phyloP scores from a whole-genome alignment of 2,113 vertebrate species.

The Amphiprion ocellaris region DNA sequence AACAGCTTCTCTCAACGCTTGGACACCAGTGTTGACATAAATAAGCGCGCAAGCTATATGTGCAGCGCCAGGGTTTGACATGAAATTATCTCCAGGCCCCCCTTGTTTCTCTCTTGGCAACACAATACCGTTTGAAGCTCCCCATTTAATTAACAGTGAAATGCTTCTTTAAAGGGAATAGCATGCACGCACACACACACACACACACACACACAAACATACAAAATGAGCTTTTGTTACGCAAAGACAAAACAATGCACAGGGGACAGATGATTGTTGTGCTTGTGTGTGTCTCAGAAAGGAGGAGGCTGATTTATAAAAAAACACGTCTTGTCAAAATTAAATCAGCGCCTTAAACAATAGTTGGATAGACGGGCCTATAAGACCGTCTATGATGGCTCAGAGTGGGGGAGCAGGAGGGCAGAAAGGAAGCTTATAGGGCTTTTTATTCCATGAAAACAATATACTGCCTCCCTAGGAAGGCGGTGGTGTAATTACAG shows the following conservation, averaged over 20 bases:
- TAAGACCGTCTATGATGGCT: constrained; percentile 43
- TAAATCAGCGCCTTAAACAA: constrained; percentile 63
- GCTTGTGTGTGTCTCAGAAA: constrained; percentile 53
- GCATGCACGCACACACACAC: constrained; percentile 9
- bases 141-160: constrained; percentile 77
- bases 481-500: constrained; percentile 50
- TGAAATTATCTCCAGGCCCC: constrained; percentile 46
- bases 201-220: neutral
- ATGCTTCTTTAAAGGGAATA: constrained; percentile 59
- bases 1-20: constrained; percentile 9
- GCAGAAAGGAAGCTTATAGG: constrained; percentile 15
- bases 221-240: constrained; percentile 65
- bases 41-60: neutral
- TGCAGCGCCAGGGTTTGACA: constrained; percentile 28
- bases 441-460: constrained; percentile 43
- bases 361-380: constrained; percentile 60
- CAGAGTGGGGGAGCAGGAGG: neutral
- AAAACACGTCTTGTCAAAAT: constrained; percentile 57
- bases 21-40: constrained; percentile 19
- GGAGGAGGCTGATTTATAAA: neutral
- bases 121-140: constrained; percentile 48
- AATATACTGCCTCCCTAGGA: constrained; percentile 33
- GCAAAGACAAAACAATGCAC: constrained; percentile 64
- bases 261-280: constrained; percentile 48
- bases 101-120: constrained; percentile 48